phyloP scores from a whole-genome alignment of 2,797 vertebrate species.

The Phrynocephalus vlangalii region DNA sequence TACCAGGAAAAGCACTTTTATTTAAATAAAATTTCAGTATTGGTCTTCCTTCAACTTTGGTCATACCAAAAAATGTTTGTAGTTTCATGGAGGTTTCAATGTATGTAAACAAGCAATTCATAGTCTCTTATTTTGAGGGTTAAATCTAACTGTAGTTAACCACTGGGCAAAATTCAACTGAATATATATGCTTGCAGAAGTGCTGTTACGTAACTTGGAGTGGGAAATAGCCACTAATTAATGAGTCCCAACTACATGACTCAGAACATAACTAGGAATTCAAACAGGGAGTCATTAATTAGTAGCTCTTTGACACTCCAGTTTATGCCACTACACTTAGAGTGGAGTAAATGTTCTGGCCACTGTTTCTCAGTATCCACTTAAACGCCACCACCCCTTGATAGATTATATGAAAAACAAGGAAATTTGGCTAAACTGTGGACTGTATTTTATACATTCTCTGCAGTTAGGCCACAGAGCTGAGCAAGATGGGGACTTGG shows the following conservation, averaged over 20 bases:
- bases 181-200: too few relatives aligned
- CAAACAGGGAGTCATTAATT: too few relatives aligned
- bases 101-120: too few relatives aligned
- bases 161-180: not conserved
- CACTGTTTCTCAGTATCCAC: too few relatives aligned
- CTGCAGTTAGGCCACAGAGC: not conserved
- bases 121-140: not conserved
- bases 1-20: slow-evolving; percentile 29
- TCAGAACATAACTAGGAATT: too few relatives aligned
- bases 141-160: not conserved
- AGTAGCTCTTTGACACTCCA: too few relatives aligned
- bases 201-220: too few relatives aligned
- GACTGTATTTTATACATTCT: not conserved
- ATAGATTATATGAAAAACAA: not conserved
- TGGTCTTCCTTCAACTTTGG: slow-evolving; percentile 29
- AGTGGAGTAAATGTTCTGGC: too few relatives aligned
- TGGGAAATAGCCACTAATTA: too few relatives aligned
- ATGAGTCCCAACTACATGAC: too few relatives aligned
- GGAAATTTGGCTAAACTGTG: not conserved
- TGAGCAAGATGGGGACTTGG: not conserved
- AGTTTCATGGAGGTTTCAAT: slow-evolving; percentile 12
- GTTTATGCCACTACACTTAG: too few relatives aligned
- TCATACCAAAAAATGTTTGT: slow-evolving; percentile 31
- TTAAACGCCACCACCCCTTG: too few relatives aligned
- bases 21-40: slow-evolving; percentile 22